Conservation (phyloP, 2,113 vertebrate species). For the Semicossyphus pulcher region DNA sequence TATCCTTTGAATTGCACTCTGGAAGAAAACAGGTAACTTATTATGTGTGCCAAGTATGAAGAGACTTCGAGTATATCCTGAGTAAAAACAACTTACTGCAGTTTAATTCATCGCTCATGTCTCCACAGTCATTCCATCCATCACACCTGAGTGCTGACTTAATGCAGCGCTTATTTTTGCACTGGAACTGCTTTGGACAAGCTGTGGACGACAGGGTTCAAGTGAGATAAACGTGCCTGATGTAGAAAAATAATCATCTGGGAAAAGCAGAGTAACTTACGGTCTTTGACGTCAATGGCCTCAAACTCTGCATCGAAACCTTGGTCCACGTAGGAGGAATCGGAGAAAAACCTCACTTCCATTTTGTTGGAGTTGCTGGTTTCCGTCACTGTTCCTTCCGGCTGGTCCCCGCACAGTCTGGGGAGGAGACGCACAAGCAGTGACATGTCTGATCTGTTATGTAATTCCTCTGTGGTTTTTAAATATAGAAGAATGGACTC, state of each 20-base stretch:
- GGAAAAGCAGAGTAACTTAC: slow-evolving; percentile 79
- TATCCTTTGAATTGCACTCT: slow-evolving; percentile 80
- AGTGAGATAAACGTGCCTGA: background rate
- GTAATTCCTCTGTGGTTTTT: background rate
- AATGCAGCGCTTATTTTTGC: slow-evolving; percentile 87
- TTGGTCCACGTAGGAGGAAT: slow-evolving; percentile 87
- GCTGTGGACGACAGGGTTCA: slow-evolving; percentile 74
- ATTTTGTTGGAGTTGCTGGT: slow-evolving; percentile 82
- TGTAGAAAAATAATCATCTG: background rate
- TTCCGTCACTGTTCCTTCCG: slow-evolving; percentile 68
- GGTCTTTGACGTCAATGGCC: slow-evolving; percentile 85
- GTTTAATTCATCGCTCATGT: slow-evolving; percentile 86
- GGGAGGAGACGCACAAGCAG: slow-evolving; percentile 1
- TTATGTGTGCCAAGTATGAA: background rate
- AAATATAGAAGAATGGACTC: slow-evolving; percentile 42
- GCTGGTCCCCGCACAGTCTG: slow-evolving; percentile 87
- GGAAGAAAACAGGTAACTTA: slow-evolving; percentile 3
- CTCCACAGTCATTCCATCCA: slow-evolving; percentile 93
- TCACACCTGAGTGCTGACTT: slow-evolving; percentile 84
- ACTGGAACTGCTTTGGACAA: slow-evolving; percentile 88
- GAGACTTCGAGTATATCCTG: background rate
- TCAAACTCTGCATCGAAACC: slow-evolving; percentile 88
- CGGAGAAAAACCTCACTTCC: slow-evolving; percentile 85
- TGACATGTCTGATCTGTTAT: background rate
- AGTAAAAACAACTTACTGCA: slow-evolving; percentile 86